Conservation (phyloP, 2,113 vertebrate species). For the Arizona elegans region DNA sequence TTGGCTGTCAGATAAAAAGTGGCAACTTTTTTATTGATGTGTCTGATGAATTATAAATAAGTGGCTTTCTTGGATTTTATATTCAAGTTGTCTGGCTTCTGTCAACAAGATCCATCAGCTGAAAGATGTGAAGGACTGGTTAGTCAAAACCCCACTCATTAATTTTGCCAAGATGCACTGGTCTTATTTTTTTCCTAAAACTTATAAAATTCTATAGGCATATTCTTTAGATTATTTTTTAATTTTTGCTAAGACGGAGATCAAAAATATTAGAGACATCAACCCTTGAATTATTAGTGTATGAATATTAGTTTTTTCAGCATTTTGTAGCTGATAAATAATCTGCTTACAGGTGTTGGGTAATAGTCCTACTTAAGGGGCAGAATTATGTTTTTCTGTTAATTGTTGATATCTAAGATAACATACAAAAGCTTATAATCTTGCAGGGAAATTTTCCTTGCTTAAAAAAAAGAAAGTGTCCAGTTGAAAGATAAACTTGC, state of each 20-base stretch:
- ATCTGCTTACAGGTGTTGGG: background rate
- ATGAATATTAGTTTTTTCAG: background rate
- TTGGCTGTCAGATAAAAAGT: slow-evolving; percentile 57
- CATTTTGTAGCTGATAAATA: background rate
- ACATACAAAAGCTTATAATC: background rate
- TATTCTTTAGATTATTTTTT: background rate
- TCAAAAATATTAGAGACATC: background rate
- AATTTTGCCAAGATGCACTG: background rate
- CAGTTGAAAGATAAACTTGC: background rate
- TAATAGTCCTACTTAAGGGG: background rate
- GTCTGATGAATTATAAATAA: slow-evolving; percentile 65
- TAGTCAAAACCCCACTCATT: background rate
- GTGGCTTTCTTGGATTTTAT: slow-evolving; percentile 43
- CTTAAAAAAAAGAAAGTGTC: background rate
- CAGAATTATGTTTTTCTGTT: background rate
- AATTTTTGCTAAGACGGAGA: background rate
- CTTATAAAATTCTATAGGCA: background rate
- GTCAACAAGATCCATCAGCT: slow-evolving; percentile 5
- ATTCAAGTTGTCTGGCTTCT: slow-evolving; percentile 42
- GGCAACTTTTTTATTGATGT: slow-evolving; percentile 22
- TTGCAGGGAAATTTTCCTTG: background rate
- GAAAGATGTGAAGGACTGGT: background rate
- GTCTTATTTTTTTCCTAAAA: background rate
- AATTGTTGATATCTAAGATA: background rate
- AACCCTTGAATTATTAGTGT: background rate